Base-by-base conservation (phyloP, 2,888 invertebrate genomes). In the Drosophila sordidapex region DNA sequence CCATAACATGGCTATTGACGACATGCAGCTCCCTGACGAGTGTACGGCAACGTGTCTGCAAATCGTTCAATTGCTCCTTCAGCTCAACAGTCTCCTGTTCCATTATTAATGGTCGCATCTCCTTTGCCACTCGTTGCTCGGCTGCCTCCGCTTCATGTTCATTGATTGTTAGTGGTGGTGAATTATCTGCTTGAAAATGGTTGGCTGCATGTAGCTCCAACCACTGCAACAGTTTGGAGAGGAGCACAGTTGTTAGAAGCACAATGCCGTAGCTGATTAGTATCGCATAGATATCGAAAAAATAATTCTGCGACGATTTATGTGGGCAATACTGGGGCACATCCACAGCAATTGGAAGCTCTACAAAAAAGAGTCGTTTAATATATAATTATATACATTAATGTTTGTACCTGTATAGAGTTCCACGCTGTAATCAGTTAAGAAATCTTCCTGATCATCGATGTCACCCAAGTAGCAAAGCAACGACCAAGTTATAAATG, bases 401-500 rank as follows among this genome's bases (percentile, higher is more conserved):
- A n/a, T 56, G 7, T 27, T 27, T 29, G 6, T 29, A 87, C 86
- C 87, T 36, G 82, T 70, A 48, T 83, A 85, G 11, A 87, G 67
- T 38, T 84, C 81, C 7, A 89, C 67, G 2, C 57, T 56, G 43
- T 74, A 81, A n/a, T 81, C 74, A 10, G 36, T 25, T 0, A n/a
- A 7, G 2, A n/a, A 13, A 3, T 48, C 52, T n/a, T 43, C 33
- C 3, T 66, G 54, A 8, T 76, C 53, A 33, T 80, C 74, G 13
- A 76, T 53, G 6, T 54, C 27, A 35, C 79, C 57, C 27, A 82
- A 74, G 57, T 78, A 83, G 29, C 79, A 87, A 3, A 89, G 52
- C 46, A 88, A 33, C 27, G 58, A 52, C 89, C 87, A 87, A 21
- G 87, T 71, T 11, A 73, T 68, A 7, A 87, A 58, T n/a, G 87